These are phyloP conservation scores for Venusia cambrica DNA, from an alignment of 2,888 invertebrate species.

Conservation along the genomic window DNA sequence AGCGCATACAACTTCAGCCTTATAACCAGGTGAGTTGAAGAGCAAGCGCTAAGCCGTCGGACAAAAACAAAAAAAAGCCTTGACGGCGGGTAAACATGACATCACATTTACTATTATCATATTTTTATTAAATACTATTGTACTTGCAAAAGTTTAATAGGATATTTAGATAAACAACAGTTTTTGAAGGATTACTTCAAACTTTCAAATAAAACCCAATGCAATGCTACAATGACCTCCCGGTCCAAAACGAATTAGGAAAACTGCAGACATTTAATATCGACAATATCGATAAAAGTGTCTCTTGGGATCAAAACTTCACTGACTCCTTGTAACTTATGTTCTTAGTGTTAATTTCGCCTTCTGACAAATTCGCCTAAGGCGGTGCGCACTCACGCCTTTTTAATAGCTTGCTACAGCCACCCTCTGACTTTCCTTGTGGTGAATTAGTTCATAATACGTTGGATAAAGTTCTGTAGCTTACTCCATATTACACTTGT, in stretches of 20 bases:
- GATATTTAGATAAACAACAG: too few species aligned
- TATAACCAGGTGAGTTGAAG: too few species aligned
- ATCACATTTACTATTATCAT: too few species aligned
- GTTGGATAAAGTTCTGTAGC: too few species aligned
- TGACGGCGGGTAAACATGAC: too few species aligned
- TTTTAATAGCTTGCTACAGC: constrained; percentile 41
- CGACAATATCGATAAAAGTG: constrained; percentile 47
- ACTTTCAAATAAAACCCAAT: constrained; percentile 3
- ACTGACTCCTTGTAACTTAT: constrained; percentile 51
- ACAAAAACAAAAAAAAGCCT: too few species aligned
- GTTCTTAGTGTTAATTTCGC: constrained; percentile 71
- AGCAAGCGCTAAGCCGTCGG: too few species aligned
- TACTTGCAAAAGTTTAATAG: too few species aligned
- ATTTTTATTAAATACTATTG: too few species aligned
- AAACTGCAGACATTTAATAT: constrained; percentile 10
- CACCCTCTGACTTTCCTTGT: constrained; percentile 39
- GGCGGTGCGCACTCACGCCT: constrained; percentile 43
- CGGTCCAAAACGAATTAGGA: constrained; percentile 4
- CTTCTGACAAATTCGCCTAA: constrained; percentile 63
- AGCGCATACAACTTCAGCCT: too few species aligned
- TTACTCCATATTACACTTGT: too few species aligned
- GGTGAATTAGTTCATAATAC: constrained; percentile 39
- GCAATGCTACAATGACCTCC: constrained; percentile 2
- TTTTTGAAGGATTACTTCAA: not conserved
- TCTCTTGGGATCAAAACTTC: constrained; percentile 33